These are phyloP conservation scores for Crioceris asparagi DNA, from an alignment of 2,888 invertebrate species.

Conservation along the genomic window DNA sequence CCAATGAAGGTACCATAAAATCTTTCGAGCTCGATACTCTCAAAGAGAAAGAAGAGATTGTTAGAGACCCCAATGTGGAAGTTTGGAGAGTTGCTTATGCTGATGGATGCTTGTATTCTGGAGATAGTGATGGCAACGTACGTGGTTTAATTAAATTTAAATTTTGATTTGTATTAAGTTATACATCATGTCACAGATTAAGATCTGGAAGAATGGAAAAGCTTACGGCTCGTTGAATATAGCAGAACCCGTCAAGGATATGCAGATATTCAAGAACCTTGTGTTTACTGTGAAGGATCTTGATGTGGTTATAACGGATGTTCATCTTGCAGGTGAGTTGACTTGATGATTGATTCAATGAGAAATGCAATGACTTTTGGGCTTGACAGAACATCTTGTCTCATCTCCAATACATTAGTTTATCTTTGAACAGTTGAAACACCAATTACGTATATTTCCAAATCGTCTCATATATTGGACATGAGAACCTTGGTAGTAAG, in stretches of 20 bases:
- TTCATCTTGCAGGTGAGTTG: slow-evolving; percentile 39
- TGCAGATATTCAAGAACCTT: slow-evolving; percentile 42
- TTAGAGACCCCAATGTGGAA: slow-evolving; percentile 35
- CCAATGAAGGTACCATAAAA: slow-evolving; percentile 52
- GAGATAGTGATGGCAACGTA: slow-evolving; percentile 54
- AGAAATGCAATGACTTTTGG: no score
- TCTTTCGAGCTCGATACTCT: slow-evolving; percentile 44
- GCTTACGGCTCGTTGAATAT: slow-evolving; percentile 36
- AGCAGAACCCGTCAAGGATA: slow-evolving; percentile 52
- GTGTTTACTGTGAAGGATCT: slow-evolving; percentile 52
- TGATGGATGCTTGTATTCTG: slow-evolving; percentile 42
- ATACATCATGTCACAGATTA: slow-evolving; percentile 37
- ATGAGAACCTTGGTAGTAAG: no score
- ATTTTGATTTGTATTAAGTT: background rate
- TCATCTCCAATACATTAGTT: no score
- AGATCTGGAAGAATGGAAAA: slow-evolving; percentile 43
- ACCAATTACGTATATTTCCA: no score
- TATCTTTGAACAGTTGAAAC: no score
- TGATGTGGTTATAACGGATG: slow-evolving; percentile 50
- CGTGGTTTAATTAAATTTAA: slow-evolving; percentile 29
- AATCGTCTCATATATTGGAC: no score
- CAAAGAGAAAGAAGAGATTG: slow-evolving; percentile 29
- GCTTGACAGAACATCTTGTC: no score
- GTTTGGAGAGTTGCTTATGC: slow-evolving; percentile 35
- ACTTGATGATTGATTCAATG: background rate